Evolutionary conservation across 2,888 invertebrate species (phyloP), one percentile per base, ranked within the genome.

Genomic region (Pecten maximus): DNA sequence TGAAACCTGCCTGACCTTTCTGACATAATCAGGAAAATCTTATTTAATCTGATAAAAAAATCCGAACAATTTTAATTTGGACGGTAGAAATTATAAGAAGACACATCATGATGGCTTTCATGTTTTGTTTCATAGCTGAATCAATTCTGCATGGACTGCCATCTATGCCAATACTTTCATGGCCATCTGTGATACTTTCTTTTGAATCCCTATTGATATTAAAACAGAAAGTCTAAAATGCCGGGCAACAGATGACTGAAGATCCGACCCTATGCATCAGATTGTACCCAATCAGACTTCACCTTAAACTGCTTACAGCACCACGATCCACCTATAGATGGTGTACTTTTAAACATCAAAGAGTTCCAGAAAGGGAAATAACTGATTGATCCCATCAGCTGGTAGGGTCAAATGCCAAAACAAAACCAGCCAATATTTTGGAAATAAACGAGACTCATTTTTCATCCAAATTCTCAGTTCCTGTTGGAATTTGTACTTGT

Each of bases 281-380:
- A 74, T 74, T 74, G 74, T 74, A 35, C 74, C 74, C 74, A 74
- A 10, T 23, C 48, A 23, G 54, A 19, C 19, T n/a, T 23, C 2
- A 54, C 54, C 23, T 19, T 2, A n/a, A 15, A 6, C 19, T 19
- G 54, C 23, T 54, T 35, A 35, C 10, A 12, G 74, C 74, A 74
- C 60, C 12, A n/a, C 4, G 12, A 74, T 12, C 74, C 28, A 74
- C 35, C 74, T 74, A 35, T 10, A 74, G 74, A 28, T 74, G 74
- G 35, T 74, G 74, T 74, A 74, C 74, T 74, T 74, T 74, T 74
- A 74, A 6, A 35, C 74, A 74, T 74, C 74, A 74, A 74, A 74
- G 74, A 74, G 74, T 28, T 74, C 74, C 35, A 74, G 28, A 74
- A 74, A 74, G 74, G 74, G 74, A 28, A 15, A 10, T 74, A 74